phyloP scores from a whole-genome alignment of 2,797 vertebrate species.

The Telmatherina bonti region DNA sequence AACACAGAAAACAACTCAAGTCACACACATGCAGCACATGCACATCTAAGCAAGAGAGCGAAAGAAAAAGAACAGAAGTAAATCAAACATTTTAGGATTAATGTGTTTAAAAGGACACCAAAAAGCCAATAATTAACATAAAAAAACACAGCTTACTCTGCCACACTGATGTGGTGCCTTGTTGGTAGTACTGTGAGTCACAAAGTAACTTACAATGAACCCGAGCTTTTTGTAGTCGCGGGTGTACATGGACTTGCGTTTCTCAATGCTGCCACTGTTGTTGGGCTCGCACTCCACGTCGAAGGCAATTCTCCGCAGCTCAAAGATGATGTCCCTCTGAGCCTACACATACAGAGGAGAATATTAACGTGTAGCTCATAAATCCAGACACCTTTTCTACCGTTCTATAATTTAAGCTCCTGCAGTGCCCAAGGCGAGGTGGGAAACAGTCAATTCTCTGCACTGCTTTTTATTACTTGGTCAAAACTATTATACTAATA shows the following conservation, averaged over 20 bases:
- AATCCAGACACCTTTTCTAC: conserved; percentile 27
- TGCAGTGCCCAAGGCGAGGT: conserved; percentile 24
- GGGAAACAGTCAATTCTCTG: conserved; percentile 29
- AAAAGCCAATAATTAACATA: background rate
- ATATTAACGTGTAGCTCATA: conserved; percentile 32
- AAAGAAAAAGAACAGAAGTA: background rate
- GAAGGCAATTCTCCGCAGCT: conserved; percentile 96
- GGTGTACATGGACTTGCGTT: conserved; percentile 99
- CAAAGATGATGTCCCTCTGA: conserved; percentile 98
- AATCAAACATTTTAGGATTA: background rate
- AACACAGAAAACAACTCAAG: conserved; percentile 12
- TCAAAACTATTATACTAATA: conserved; percentile 26
- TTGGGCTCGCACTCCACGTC: conserved; percentile 94
- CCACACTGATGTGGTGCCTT: background rate
- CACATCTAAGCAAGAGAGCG: background rate
- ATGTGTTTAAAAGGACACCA: background rate
- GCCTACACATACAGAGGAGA: conserved; percentile 80
- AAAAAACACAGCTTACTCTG: background rate
- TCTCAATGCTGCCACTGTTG: conserved; percentile 94
- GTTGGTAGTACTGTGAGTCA: background rate
- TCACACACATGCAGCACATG: background rate
- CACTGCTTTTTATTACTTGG: conserved; percentile 39
- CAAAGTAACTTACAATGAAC: conserved; percentile 92
- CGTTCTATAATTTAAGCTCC: conserved; percentile 35
- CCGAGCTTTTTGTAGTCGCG: conserved; percentile 99